These are phyloP conservation scores for Silurus meridionalis DNA, from an alignment of 2,113 vertebrate genomes.

Conservation along the genomic window DNA sequence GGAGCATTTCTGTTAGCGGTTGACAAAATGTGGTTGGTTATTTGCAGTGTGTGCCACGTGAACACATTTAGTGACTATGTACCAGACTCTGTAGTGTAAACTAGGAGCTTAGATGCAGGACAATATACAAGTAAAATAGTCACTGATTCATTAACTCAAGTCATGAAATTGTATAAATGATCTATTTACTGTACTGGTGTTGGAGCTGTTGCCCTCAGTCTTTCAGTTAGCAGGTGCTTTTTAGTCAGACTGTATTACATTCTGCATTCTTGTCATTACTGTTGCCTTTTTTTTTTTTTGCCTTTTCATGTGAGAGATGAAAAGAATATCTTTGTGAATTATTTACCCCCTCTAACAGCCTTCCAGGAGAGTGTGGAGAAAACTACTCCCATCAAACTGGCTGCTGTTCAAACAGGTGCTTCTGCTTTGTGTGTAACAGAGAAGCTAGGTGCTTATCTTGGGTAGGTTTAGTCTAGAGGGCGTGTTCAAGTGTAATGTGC, in stretches of 20 bases:
- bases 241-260: conserved; percentile 16
- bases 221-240: conserved; percentile 23
- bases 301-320: conserved; percentile 43
- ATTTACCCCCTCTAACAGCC: not conserved
- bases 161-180: not conserved
- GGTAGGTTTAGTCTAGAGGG: not conserved
- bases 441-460: not conserved
- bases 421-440: not conserved
- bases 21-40: not conserved
- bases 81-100: not conserved
- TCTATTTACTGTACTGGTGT: not conserved
- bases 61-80: not conserved
- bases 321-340: conserved; percentile 37
- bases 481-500: not conserved
- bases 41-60: not conserved
- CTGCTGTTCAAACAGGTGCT: conserved; percentile 33
- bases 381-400: conserved; percentile 18
- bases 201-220: not conserved
- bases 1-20: too few species aligned
- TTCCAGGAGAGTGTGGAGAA: conserved; percentile 28
- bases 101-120: not conserved
- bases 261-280: conserved; percentile 37
- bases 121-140: not conserved
- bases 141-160: not conserved
- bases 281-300: not conserved